Conservation (phyloP, 2,113 vertebrate species). For the Callorhinus ursinus region DNA sequence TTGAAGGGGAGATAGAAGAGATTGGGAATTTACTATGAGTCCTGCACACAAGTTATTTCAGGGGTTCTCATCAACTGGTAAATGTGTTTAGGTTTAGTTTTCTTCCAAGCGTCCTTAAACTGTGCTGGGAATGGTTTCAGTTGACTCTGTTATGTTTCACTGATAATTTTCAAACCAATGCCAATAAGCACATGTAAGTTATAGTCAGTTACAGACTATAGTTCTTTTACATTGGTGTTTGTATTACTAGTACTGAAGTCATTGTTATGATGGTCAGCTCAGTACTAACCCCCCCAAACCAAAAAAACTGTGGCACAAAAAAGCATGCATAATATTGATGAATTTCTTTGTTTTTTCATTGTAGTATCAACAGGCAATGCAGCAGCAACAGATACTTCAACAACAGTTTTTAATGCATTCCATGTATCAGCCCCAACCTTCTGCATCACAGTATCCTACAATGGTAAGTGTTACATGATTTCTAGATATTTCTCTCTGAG, state of each 20-base stretch:
- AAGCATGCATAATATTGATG: not conserved
- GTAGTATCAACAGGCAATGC: conserved; percentile 93
- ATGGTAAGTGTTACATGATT: conserved; percentile 88
- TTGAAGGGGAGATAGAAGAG: not conserved
- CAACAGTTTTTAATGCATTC: conserved; percentile 94
- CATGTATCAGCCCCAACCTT: conserved; percentile 90
- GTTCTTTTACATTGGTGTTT: not conserved
- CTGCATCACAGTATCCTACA: conserved; percentile 85
- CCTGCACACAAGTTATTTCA: not conserved
- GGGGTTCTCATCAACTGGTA: not conserved
- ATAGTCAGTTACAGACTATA: not conserved
- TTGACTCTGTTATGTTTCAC: not conserved
- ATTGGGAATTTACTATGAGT: not conserved
- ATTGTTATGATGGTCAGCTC: not conserved
- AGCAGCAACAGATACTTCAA: conserved; percentile 92
- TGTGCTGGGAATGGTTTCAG: not conserved
- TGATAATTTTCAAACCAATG: conserved; percentile 42
- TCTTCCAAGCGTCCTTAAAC: not conserved
- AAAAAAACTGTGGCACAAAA: not conserved
- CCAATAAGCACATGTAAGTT: not conserved
- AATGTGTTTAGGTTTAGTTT: not conserved
- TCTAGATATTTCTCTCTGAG: not conserved
- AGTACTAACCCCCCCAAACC: not conserved
- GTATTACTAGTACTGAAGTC: not conserved
- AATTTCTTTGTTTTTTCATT: not conserved